Evolutionary conservation across 1,140 invertebrate species (phyloP).

Genomic region (Zaprionus ornatus): DNA sequence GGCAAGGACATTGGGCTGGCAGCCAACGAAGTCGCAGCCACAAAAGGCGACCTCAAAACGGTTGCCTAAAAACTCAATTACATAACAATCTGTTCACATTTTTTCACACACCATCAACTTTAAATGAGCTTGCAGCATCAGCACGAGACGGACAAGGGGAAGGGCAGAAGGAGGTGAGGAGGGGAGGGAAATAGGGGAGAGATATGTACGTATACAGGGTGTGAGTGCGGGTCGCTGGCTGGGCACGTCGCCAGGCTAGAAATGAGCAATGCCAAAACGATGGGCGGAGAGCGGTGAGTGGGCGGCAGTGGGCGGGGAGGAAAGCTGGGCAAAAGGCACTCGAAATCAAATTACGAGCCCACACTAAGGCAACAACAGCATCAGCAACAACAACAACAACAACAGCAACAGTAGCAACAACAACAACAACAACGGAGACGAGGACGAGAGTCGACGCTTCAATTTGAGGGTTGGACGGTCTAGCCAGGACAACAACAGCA

Average conservation of each 20-base stretch:
- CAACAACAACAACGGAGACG: background rate
- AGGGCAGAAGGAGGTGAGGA: background rate
- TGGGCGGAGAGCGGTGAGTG: slow-evolving; percentile 39
- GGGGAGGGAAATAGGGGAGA: background rate
- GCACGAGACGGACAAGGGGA: background rate
- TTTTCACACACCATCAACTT: slow-evolving; percentile 84
- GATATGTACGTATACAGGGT: background rate
- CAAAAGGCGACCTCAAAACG: slow-evolving; percentile 81
- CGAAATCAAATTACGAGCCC: slow-evolving; percentile 76
- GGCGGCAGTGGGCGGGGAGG: slow-evolving; percentile 24
- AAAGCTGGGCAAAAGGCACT: slow-evolving; percentile 59
- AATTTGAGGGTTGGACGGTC: slow-evolving; percentile 64
- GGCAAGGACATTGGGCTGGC: slow-evolving; percentile 41
- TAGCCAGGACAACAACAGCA: slow-evolving; percentile 45
- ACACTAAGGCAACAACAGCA: slow-evolving; percentile 40
- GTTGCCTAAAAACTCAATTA: slow-evolving; percentile 83
- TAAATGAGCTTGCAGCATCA: slow-evolving; percentile 73
- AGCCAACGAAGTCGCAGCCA: slow-evolving; percentile 57
- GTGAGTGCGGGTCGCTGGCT: slow-evolving; percentile 8
- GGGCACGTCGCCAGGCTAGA: slow-evolving; percentile 57
- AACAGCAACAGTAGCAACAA: background rate
- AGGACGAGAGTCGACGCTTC: slow-evolving; percentile 15
- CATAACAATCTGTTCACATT: slow-evolving; percentile 84
- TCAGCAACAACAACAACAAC: slow-evolving; percentile 14
- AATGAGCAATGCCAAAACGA: slow-evolving; percentile 69